A percentile compares a stretch with the other conserved stretches of the same genome.
phyloP scores from a whole-genome alignment of 2,113 vertebrate genomes.

The Mesitornis unicolor region DNA sequence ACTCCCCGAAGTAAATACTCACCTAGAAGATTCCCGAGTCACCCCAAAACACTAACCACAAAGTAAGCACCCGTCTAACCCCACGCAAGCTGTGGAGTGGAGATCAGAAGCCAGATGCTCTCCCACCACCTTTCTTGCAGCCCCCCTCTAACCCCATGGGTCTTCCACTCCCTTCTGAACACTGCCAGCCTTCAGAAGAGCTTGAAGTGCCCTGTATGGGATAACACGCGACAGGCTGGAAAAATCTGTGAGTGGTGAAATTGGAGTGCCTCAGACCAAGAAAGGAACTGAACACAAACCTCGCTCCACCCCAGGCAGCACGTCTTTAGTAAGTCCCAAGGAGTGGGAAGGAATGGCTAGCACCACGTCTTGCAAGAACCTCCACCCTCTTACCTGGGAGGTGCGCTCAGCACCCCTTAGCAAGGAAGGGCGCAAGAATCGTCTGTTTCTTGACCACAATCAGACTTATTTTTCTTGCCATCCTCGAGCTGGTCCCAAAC shows the following conservation, averaged over 20 bases:
- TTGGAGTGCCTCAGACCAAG: neutral
- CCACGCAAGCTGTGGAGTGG: neutral
- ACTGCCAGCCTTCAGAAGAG: neutral
- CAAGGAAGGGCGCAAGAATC: neutral
- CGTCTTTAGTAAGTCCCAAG: fast-evolving
- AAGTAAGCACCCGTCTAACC: neutral
- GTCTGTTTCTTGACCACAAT: neutral
- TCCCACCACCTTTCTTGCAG: neutral
- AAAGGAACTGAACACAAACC: neutral
- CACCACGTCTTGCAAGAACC: neutral
- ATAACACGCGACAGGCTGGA: neutral
- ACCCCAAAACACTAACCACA: neutral
- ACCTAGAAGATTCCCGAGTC: neutral
- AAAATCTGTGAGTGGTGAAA: neutral
- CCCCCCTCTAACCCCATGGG: neutral
- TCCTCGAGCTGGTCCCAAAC: fast-evolving
- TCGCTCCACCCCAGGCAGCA: fast-evolving
- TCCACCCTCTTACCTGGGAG: neutral
- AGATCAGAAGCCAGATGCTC: neutral
- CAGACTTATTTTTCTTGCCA: neutral
- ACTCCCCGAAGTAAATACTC: neutral
- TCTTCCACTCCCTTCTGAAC: neutral
- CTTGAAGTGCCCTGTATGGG: neutral
- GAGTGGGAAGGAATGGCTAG: neutral
- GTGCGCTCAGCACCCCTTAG: neutral